Base-by-base conservation (phyloP, 2,113 vertebrate species). In the Sceloporus tristichus region DNA sequence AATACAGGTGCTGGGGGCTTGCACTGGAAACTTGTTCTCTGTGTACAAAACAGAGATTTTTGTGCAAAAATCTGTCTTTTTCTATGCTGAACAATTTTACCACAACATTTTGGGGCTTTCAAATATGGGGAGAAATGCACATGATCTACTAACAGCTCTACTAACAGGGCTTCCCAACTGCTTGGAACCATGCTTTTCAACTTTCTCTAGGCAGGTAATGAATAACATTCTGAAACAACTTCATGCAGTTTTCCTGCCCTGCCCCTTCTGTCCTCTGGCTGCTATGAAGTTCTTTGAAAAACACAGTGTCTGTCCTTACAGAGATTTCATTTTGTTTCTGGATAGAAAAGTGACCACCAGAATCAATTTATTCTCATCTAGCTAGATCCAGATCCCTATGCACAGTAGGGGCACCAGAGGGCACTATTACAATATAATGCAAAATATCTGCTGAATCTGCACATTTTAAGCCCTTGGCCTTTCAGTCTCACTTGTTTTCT, bases 341-440 rank as follows among this genome's bases (percentile, higher is more conserved):
- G 65, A 80, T 40, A 54, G n/a, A 29, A 65, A 29, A 48, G 16
- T 68, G 77, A 79, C 19, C 53, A 53, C 19, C 77, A 87, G 25
- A 80, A 79, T 25, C 48, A 79, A 59, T 38, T 38, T 13, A 53
- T 4, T 34, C 38, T 65, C 25, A 48, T 53, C 40, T 25, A n/a
- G 59, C 59, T 62, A 14, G 29, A 29, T 70, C 5, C 27, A 79
- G 75, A 68, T 53, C n/a, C 42, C 23, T 79, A 21, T 56, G 2
- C 42, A 71, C 16, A 29, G 25, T 29, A n/a, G 82, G 56, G 25
- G 21, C 77, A 87, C 48, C 42, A 66, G 84, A 62, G 59, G 84
- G 84, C 84, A 66, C 59, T 85, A 56, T 77, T 48, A 85, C 11
- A 78, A 85, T 71, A 29, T 42, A 79, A 25, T 87, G 53, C 53